Evolutionary conservation across 2,113 vertebrate species (phyloP), one percentile per base, ranked within the genome.

Genomic region (Montifringilla adamsi): DNA sequence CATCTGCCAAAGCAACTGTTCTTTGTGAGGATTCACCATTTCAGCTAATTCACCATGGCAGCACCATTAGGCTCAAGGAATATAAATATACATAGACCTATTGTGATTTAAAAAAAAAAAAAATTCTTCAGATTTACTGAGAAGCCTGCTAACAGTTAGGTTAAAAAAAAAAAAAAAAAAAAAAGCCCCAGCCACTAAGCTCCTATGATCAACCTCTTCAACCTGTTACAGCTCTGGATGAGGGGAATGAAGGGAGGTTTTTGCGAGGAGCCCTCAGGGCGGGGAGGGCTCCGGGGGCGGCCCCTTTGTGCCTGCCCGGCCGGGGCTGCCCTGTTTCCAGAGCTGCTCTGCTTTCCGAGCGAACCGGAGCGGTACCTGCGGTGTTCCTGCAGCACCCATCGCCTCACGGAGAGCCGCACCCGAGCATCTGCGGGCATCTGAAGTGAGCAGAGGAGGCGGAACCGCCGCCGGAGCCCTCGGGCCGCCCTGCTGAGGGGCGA

Each of bases 151-250:
- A 10, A 68, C 0, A 0, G 11, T 13, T 26, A 43, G 13, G 37
- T 6, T 1, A 10, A 26, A 27, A 14, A 16, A 15, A 7, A 27
- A 27, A 6, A 8, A 3, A 7, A 10, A 15, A 8, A 4, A 23
- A 6, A 10, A 23, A 4, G 7, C 37, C 1, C 22, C 8, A 78
- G 24, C 8, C 52, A 11, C 39, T 16, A 21, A 20, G 5, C 22
- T 53, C 22, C 8, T 35, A 6, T 4, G 8, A 39, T n/a, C 26
- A 50, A 28, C 17, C 21, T 67, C 47, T 73, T 59, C 28, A 76
- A 12, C 31, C 31, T 35, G 31, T 39, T 55, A 39, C 1, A 11
- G 26, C 8, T 53, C 52, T 6, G 41, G 24, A 4, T 14, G n/a
- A 77, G 9, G 41, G 21, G 16, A 44, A 53, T 8, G 15, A 43